These are phyloP conservation scores for Willowsia nigromaculata DNA, from an alignment of 2,888 invertebrate species.

Conservation along the genomic window DNA sequence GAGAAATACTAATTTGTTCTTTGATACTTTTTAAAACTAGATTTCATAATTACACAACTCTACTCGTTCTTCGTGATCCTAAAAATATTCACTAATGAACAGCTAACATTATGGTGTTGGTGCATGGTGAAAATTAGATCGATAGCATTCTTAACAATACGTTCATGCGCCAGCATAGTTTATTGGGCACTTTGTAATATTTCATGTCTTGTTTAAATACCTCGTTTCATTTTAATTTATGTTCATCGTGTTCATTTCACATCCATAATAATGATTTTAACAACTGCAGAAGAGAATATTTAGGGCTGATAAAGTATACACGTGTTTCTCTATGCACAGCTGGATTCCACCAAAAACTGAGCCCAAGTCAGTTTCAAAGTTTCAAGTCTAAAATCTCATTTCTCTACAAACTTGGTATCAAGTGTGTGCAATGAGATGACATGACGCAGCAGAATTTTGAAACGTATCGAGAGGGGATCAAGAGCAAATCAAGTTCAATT, in stretches of 20 bases:
- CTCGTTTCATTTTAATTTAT: no score
- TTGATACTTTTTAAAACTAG: background rate
- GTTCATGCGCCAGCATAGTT: no score
- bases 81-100: background rate
- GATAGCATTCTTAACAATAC: no score
- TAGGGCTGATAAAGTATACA: background rate
- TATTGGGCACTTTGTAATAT: background rate
- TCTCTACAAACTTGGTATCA: background rate
- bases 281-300: background rate
- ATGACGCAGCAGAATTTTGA: background rate
- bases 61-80: background rate
- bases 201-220: background rate
- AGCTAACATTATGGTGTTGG: no score
- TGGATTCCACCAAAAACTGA: background rate
- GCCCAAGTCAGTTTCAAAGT: background rate
- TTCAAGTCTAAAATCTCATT: background rate
- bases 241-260: no score
- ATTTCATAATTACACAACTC: background rate
- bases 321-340: background rate
- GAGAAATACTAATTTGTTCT: background rate
- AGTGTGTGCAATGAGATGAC: background rate
- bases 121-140: background rate
- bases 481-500: conserved; percentile 24
- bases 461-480: background rate
- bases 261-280: background rate